phyloP scores from a whole-genome alignment of 1,140 invertebrate genomes.

The Gryon sp. region DNA sequence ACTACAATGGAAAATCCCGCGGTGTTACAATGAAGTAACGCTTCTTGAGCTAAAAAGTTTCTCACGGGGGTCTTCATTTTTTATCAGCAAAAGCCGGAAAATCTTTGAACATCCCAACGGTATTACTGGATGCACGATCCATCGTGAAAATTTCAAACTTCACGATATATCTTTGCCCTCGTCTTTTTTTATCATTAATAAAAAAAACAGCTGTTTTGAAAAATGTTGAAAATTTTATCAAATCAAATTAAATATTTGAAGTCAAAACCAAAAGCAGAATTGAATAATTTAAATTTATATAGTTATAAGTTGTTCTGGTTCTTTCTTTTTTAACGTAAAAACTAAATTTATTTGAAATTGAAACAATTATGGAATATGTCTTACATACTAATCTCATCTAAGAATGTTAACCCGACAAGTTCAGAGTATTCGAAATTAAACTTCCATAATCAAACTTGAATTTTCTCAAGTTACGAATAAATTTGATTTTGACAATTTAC shows the following conservation, averaged over 20 bases:
- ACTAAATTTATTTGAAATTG: background rate
- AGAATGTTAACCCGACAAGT: background rate
- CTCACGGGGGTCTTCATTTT: slow-evolving; percentile 20
- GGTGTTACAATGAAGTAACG: background rate
- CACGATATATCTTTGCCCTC: background rate
- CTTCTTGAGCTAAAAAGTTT: slow-evolving; percentile 14
- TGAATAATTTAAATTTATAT: too few relatives aligned
- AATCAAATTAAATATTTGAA: background rate
- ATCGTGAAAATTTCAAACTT: background rate
- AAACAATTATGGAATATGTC: background rate
- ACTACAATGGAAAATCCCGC: slow-evolving; percentile 14
- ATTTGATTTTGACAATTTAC: slow-evolving; percentile 4
- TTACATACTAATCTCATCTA: background rate
- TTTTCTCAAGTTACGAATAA: background rate
- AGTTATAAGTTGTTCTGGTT: too few relatives aligned
- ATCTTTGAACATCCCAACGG: slow-evolving; percentile 12
- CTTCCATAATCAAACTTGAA: background rate
- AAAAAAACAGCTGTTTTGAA: background rate
- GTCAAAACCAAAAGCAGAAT: too few relatives aligned
- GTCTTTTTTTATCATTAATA: background rate
- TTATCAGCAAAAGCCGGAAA: slow-evolving; percentile 13
- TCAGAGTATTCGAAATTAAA: slow-evolving; percentile 1
- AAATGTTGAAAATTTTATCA: background rate
- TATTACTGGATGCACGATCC: background rate
- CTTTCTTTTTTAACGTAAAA: background rate